These are phyloP conservation scores for Marmota monax DNA, from an alignment of 2,113 vertebrate species.

Conservation along the genomic window DNA sequence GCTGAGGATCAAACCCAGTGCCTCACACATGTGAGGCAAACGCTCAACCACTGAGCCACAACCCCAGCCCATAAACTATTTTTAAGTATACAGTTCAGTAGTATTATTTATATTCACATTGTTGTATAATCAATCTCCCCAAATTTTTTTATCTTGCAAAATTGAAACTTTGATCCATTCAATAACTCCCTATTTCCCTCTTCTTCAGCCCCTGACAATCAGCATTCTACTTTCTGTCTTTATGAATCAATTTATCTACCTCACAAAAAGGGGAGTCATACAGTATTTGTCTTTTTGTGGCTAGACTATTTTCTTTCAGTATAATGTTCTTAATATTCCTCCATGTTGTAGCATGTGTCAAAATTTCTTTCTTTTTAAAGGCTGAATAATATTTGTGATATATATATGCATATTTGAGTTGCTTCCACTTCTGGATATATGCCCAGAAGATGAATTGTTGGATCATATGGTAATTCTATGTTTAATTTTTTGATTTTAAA, in stretches of 20 bases:
- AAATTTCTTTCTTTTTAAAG: not conserved
- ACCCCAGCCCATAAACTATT: not conserved
- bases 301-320: not conserved
- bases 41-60: no score
- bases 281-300: not conserved
- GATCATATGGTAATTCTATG: no score
- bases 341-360: not conserved
- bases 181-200: not conserved
- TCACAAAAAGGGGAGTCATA: not conserved
- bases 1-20: no score
- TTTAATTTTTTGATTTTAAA: conserved; percentile 16
- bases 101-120: not conserved
- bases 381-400: not conserved
- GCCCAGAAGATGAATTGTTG: not conserved
- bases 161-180: not conserved
- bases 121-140: not conserved
- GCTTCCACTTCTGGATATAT: not conserved
- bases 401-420: not conserved
- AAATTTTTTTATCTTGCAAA: not conserved
- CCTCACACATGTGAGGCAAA: no score
- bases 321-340: not conserved
- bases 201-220: not conserved
- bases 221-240: not conserved
- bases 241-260: not conserved
- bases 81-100: not conserved